These are phyloP conservation scores for Bombus sibiricus DNA, from an alignment of 1,140 invertebrate genomes.

Conservation along the genomic window DNA sequence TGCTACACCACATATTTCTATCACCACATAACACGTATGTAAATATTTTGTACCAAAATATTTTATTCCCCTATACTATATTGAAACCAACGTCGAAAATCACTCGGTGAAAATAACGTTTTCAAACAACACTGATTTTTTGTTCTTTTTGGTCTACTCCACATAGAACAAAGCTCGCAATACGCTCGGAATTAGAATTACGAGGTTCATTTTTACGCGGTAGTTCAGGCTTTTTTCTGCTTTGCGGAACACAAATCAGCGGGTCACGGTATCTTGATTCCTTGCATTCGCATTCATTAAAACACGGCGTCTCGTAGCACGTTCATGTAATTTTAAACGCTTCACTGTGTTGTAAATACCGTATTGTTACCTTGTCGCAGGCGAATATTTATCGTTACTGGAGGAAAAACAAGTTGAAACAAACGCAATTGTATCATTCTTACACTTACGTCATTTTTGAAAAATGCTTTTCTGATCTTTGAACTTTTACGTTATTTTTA, in stretches of 20 bases:
- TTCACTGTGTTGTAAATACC: conserved; percentile 33
- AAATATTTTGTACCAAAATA: neutral
- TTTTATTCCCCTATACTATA: neutral
- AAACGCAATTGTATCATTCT: neutral
- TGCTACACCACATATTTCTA: too few relatives aligned
- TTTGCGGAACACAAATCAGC: conserved; percentile 54
- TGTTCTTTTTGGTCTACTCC: neutral
- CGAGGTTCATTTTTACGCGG: conserved; percentile 9
- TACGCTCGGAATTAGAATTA: conserved; percentile 15
- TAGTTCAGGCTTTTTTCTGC: conserved; percentile 34
- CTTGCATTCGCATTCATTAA: conserved; percentile 42
- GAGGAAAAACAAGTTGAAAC: neutral
- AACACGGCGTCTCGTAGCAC: conserved; percentile 25
- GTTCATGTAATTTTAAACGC: conserved; percentile 33
- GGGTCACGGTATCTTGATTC: conserved; percentile 46
- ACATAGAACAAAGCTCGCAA: neutral
- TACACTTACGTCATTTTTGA: too few relatives aligned
- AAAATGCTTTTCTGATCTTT: neutral
- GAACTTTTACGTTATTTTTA: neutral
- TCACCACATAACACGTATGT: neutral
- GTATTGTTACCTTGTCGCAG: conserved; percentile 9
- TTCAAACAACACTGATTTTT: neutral
- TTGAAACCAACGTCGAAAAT: conserved; percentile 5
- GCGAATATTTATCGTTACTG: conserved; percentile 4
- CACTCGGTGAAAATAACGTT: conserved; percentile 20